phyloP scores from a whole-genome alignment of 2,888 invertebrate species.

The Drosophila nigritarsus region DNA sequence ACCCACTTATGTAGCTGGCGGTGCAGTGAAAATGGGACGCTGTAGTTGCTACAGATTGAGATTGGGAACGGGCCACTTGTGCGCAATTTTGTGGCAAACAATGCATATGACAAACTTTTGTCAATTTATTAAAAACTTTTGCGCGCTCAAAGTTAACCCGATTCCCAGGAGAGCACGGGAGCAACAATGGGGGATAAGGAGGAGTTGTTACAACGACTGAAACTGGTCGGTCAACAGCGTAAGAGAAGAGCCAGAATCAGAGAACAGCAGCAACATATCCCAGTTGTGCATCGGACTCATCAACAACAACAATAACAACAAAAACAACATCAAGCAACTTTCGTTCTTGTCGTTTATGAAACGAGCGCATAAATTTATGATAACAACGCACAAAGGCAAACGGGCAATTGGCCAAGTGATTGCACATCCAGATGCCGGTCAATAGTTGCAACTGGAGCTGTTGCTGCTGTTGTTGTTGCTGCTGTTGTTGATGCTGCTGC shows the following conservation, averaged over 20 bases:
- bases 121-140: slow-evolving; percentile 80
- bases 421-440: slow-evolving; percentile 49
- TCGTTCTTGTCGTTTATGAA: slow-evolving; percentile 75
- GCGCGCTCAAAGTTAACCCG: slow-evolving; percentile 68
- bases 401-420: slow-evolving; percentile 65
- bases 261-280: slow-evolving; percentile 46
- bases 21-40: slow-evolving; percentile 49
- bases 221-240: slow-evolving; percentile 61
- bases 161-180: slow-evolving; percentile 70
- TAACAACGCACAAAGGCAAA: slow-evolving; percentile 72
- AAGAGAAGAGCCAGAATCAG: slow-evolving; percentile 2
- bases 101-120: slow-evolving; percentile 82
- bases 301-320: slow-evolving; percentile 26
- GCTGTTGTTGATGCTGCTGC: slow-evolving; percentile 4
- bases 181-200: slow-evolving; percentile 4
- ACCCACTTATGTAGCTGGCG: slow-evolving; percentile 15
- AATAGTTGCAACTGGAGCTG: slow-evolving; percentile 23
- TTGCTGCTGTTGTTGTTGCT: slow-evolving; percentile 16
- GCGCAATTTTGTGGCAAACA: slow-evolving; percentile 64
- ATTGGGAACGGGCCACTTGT: slow-evolving; percentile 67
- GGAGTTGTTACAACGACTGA: slow-evolving; percentile 15
- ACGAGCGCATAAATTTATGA: slow-evolving; percentile 80
- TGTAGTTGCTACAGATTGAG: slow-evolving; percentile 37
- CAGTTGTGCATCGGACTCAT: slow-evolving; percentile 43
- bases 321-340: slow-evolving; percentile 70